Evolutionary conservation across 2,888 invertebrate genomes (phyloP).

Genomic region (Autographa gamma): DNA sequence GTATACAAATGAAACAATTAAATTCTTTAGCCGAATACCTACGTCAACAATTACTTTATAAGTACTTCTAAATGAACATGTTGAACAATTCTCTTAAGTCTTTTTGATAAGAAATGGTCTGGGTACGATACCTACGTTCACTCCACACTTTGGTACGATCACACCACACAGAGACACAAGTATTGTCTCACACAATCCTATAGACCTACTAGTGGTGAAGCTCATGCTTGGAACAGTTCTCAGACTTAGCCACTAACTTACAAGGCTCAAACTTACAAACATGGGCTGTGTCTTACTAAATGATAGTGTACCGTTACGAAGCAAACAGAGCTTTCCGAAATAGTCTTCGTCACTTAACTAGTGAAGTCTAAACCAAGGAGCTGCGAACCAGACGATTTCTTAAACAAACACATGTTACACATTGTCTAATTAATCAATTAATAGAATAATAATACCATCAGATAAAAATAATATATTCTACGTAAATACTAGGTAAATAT

Average conservation of each 20-base stretch:
- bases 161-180: background rate
- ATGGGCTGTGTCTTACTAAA: background rate
- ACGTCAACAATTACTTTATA: slow-evolving; percentile 41
- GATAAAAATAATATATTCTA: slow-evolving; percentile 40
- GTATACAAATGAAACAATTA: slow-evolving; percentile 36
- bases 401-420: slow-evolving; percentile 27
- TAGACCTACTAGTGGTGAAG: background rate
- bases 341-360: background rate
- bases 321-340: background rate
- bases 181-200: background rate
- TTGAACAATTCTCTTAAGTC: slow-evolving; percentile 23
- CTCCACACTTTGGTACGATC: background rate
- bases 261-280: background rate
- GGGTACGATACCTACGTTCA: slow-evolving; percentile 21
- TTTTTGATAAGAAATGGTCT: slow-evolving; percentile 48
- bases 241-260: background rate
- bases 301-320: background rate
- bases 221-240: background rate
- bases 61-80: slow-evolving; percentile 34
- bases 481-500: slow-evolving; percentile 39
- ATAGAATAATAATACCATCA: slow-evolving; percentile 15
- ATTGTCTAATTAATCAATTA: slow-evolving; percentile 6
- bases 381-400: slow-evolving; percentile 44
- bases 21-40: slow-evolving; percentile 29
- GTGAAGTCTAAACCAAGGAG: background rate